These are phyloP conservation scores for Tyria jacobaeae DNA, from an alignment of 2,888 invertebrate genomes.

Conservation along the genomic window DNA sequence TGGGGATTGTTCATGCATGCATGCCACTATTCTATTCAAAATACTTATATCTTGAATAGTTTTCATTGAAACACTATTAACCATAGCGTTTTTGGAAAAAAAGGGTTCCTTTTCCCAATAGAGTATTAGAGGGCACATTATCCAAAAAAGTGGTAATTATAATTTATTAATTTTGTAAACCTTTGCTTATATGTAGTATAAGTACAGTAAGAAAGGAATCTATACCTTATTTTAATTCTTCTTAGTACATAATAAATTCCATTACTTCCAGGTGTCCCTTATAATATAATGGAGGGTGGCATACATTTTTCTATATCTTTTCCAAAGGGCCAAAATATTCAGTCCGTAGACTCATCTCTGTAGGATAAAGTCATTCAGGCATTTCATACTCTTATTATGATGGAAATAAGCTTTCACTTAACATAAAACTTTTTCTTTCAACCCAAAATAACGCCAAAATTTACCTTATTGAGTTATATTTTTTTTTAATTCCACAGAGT, in stretches of 20 bases:
- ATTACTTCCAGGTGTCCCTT: conserved; percentile 7
- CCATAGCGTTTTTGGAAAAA: too few relatives aligned
- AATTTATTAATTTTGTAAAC: too few relatives aligned
- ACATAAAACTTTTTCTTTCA: conserved; percentile 15
- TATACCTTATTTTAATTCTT: neutral
- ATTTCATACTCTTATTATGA: conserved; percentile 11
- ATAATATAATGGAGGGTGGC: conserved; percentile 7
- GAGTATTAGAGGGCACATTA: too few relatives aligned
- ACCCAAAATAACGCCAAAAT: conserved; percentile 26
- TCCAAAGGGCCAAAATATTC: conserved; percentile 4
- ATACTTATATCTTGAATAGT: too few relatives aligned
- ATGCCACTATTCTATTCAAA: too few relatives aligned
- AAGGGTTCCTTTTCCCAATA: too few relatives aligned
- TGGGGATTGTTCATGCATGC: too few relatives aligned
- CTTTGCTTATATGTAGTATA: too few relatives aligned
- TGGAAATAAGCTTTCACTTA: conserved; percentile 10
- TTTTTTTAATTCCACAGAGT: conserved; percentile 38
- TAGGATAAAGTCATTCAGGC: conserved; percentile 13
- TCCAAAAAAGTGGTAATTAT: too few relatives aligned
- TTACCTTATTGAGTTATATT: conserved; percentile 35
- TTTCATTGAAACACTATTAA: too few relatives aligned
- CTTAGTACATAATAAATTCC: conserved; percentile 5
- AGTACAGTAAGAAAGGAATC: too few relatives aligned
- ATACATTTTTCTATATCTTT: conserved; percentile 8
- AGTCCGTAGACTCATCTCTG: neutral